These are phyloP conservation scores for Mastacembelus armatus DNA, from an alignment of 2,797 vertebrate genomes.

Conservation along the genomic window DNA sequence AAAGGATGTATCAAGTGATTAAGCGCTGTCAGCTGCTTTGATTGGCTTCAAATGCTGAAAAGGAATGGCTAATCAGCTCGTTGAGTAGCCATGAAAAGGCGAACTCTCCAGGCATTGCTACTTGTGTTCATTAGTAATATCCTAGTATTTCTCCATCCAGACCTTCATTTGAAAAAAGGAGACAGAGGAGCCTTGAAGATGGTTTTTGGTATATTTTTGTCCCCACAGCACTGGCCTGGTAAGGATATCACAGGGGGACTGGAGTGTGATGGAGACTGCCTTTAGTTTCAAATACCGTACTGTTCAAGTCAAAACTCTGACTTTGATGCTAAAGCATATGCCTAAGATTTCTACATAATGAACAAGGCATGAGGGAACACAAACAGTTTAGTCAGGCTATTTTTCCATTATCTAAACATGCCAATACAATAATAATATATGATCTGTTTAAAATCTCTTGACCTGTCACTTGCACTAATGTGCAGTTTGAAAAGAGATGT, in stretches of 20 bases:
- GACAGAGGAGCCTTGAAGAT: constrained; percentile 56
- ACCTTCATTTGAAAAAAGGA: constrained; percentile 54
- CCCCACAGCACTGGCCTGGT: constrained; percentile 16
- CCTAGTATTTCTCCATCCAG: constrained; percentile 57
- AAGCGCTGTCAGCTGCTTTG: constrained; percentile 42
- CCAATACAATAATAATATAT: not conserved
- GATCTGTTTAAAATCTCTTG: not conserved
- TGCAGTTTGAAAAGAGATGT: not conserved
- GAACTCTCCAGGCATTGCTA: constrained; percentile 53
- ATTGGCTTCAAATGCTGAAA: constrained; percentile 68
- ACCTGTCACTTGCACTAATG: not conserved
- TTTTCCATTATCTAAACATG: constrained; percentile 2
- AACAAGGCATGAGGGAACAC: not conserved
- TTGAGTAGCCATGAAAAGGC: constrained; percentile 51
- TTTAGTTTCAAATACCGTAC: constrained; percentile 22
- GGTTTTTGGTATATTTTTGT: constrained; percentile 16
- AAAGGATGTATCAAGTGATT: constrained; percentile 46
- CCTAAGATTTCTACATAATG: constrained; percentile 8
- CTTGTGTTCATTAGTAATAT: constrained; percentile 74
- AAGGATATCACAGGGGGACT: constrained; percentile 30
- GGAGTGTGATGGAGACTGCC: constrained; percentile 11
- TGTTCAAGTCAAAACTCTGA: too few relatives aligned
- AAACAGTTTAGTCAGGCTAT: not conserved
- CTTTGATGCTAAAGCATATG: not conserved
- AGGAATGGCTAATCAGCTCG: constrained; percentile 72